A percentile compares a stretch with the other conserved stretches of the same genome.
These are phyloP conservation scores for Uropsilus gracilis DNA, from an alignment of 2,113 vertebrate species.

Conservation along the genomic window DNA sequence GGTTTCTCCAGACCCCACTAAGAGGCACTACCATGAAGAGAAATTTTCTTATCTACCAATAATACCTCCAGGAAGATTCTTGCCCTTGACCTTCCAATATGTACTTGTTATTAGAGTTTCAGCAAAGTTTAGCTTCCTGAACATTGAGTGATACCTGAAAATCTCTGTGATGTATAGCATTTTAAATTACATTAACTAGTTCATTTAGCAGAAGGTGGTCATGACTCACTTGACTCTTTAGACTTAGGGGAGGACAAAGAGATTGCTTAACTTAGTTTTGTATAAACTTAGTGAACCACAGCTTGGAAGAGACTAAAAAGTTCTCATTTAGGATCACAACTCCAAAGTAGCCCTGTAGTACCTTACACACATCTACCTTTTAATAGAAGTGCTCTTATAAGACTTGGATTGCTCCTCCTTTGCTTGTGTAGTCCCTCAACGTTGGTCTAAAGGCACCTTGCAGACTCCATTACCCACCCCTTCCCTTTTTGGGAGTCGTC, in stretches of 20 bases:
- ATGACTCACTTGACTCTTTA: constrained; percentile 42
- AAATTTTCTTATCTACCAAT: neutral
- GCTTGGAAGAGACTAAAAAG: neutral
- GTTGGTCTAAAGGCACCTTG: neutral
- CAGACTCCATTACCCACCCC: neutral
- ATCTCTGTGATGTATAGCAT: constrained; percentile 55
- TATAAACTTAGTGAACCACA: constrained; percentile 25
- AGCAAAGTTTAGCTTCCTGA: constrained; percentile 31
- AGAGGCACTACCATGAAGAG: neutral
- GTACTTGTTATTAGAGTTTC: constrained; percentile 28
- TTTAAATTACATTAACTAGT: constrained; percentile 59
- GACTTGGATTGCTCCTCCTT: neutral
- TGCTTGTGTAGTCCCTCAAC: neutral
- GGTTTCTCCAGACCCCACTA: constrained; percentile 13
- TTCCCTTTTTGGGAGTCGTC: neutral
- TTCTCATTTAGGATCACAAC: neutral
- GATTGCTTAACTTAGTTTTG: neutral
- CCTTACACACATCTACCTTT: neutral
- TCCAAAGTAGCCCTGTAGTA: neutral
- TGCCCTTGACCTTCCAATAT: constrained; percentile 34
- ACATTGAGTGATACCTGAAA: constrained; percentile 45
- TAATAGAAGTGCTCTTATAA: neutral
- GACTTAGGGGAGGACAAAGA: constrained; percentile 4
- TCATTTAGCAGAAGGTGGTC: neutral
- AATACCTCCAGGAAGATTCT: constrained; percentile 39